A percentile compares a stretch with the other conserved stretches of the same genome.
Evolutionary conservation across 2,113 vertebrate species (phyloP).

Genomic region (Loxodonta africana): DNA sequence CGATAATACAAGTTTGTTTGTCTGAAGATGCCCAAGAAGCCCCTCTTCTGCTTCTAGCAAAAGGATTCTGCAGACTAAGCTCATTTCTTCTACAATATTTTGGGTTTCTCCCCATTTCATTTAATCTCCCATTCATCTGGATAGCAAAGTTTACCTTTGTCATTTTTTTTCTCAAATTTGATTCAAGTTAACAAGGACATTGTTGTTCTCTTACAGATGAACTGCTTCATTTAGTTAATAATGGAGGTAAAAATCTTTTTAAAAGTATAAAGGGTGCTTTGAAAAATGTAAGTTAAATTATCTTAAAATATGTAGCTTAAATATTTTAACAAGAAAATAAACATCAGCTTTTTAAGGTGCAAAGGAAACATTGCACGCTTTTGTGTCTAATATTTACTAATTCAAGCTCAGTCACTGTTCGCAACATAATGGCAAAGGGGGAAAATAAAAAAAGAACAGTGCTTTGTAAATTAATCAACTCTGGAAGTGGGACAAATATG

Average conservation of each 20-base stretch:
- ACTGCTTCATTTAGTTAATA: slow-evolving; percentile 21
- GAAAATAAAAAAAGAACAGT: background rate
- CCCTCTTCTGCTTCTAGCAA: background rate
- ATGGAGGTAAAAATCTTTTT: background rate
- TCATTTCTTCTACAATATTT: background rate
- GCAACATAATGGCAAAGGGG: background rate
- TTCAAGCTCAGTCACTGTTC: background rate
- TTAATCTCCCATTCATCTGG: background rate
- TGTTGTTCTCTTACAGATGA: background rate
- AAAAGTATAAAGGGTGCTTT: slow-evolving; percentile 55
- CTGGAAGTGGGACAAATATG: background rate
- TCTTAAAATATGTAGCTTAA: background rate
- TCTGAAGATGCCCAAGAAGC: background rate
- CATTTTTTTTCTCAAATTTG: slow-evolving; percentile 18
- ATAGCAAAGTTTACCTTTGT: background rate
- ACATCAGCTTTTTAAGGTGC: slow-evolving; percentile 19
- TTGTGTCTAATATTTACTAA: background rate
- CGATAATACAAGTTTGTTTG: background rate
- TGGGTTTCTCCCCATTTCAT: background rate
- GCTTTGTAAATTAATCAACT: background rate
- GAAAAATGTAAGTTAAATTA: slow-evolving; percentile 43
- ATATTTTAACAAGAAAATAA: slow-evolving; percentile 46
- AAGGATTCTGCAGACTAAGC: background rate
- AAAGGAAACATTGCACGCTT: background rate
- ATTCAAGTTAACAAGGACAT: slow-evolving; percentile 26